These are phyloP conservation scores for Kryptolebias marmoratus DNA, from an alignment of 2,113 vertebrate genomes.

Conservation along the genomic window DNA sequence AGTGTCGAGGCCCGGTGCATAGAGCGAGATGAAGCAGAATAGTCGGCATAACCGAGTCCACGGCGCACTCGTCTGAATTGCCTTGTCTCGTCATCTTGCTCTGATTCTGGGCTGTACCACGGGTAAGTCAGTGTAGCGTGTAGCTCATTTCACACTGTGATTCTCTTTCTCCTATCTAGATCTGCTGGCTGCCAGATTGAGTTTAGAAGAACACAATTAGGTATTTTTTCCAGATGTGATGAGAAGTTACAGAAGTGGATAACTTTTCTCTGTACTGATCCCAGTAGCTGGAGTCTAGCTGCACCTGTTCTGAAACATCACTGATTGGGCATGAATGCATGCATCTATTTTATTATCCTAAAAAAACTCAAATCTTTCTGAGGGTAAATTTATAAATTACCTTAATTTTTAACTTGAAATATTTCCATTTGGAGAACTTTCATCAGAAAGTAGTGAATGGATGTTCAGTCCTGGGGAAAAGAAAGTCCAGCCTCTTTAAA, in stretches of 20 bases:
- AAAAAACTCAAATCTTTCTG: neutral
- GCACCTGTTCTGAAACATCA: conserved; percentile 15
- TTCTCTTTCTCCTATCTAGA: conserved; percentile 67
- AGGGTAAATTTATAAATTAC: conserved; percentile 2
- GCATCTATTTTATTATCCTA: conserved; percentile 22
- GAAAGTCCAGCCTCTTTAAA: too few species aligned
- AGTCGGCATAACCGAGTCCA: conserved; percentile 39
- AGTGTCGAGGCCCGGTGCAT: conserved; percentile 31
- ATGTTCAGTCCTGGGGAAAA: neutral
- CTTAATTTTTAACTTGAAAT: neutral
- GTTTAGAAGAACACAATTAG: conserved; percentile 68
- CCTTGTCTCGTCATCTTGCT: conserved; percentile 64
- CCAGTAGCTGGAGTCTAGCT: conserved; percentile 30
- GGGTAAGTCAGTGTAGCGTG: conserved; percentile 57
- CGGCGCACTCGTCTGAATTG: conserved; percentile 40
- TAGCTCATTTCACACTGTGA: conserved; percentile 74
- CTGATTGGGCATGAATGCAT: conserved; percentile 6
- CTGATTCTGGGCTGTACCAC: conserved; percentile 43
- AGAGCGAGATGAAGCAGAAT: conserved; percentile 55
- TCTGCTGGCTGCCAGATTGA: conserved; percentile 68
- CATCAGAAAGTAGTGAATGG: neutral
- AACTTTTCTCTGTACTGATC: conserved; percentile 44
- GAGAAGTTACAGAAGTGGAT: conserved; percentile 55
- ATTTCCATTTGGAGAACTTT: conserved; percentile 20
- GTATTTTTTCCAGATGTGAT: conserved; percentile 66